phyloP scores from a whole-genome alignment of 1,140 invertebrate genomes.

The Centruroides sculpturatus region DNA sequence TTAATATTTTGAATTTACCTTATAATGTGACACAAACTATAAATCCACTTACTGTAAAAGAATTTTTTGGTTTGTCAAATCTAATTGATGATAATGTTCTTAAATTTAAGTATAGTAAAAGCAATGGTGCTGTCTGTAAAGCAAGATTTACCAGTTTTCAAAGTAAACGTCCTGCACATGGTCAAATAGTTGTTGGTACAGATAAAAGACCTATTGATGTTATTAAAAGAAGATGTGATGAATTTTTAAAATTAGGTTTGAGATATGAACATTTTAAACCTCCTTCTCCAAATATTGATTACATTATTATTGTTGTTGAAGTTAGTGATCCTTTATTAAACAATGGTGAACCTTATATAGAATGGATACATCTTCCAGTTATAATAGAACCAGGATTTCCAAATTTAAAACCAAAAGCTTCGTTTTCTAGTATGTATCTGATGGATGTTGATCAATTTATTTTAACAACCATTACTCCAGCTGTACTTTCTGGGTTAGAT shows the following conservation, averaged over 20 bases:
- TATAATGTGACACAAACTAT: constrained; percentile 4
- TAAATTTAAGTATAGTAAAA: constrained; percentile 8
- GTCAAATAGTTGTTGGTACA: constrained; percentile 8
- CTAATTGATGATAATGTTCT: constrained; percentile 5
- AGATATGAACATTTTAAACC: constrained; percentile 14
- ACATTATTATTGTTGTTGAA: constrained; percentile 10
- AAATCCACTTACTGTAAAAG: constrained; percentile 6
- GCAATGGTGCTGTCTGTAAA: constrained; percentile 12
- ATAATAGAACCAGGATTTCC: constrained; percentile 14
- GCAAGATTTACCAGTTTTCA: constrained; percentile 5
- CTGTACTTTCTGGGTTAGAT: constrained; percentile 13
- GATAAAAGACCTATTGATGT: constrained; percentile 8
- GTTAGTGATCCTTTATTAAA: constrained; percentile 12
- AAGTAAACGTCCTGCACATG: constrained; percentile 7
- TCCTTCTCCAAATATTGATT: constrained; percentile 15
- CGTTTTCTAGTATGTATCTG: constrained; percentile 13
- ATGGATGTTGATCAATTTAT: constrained; percentile 16
- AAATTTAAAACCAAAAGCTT: constrained; percentile 14
- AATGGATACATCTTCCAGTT: constrained; percentile 11
- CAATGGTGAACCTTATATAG: constrained; percentile 5
- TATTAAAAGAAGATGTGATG: constrained; percentile 11
- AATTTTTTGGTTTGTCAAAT: constrained; percentile 9
- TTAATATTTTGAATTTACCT: constrained; percentile 5
- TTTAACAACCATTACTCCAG: constrained; percentile 11
- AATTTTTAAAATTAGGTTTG: constrained; percentile 11